Percentiles rank a stretch among this genome's conserved stretches.
Conservation (phyloP, 2,888 invertebrate genomes). For the Napeogenes inachia region DNA sequence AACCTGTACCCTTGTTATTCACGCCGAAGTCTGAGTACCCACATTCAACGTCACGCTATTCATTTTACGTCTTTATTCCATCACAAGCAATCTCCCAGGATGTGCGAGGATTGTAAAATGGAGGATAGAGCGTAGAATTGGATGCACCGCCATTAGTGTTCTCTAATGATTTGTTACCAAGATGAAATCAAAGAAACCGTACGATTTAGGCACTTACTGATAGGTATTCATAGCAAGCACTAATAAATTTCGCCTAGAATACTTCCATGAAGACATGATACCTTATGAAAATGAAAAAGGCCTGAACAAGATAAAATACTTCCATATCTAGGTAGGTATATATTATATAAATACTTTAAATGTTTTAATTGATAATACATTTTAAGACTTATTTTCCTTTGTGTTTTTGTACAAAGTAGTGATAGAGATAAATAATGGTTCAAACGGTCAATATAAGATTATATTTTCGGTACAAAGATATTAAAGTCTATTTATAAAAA, state of each 20-base stretch:
- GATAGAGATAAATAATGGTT: too few relatives aligned
- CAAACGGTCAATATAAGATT: too few relatives aligned
- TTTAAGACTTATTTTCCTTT: too few relatives aligned
- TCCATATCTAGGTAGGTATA: too few relatives aligned
- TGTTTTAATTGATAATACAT: too few relatives aligned
- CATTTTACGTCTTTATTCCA: neutral
- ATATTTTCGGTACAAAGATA: too few relatives aligned
- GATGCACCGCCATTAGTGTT: neutral
- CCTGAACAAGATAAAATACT: too few relatives aligned
- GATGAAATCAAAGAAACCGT: neutral
- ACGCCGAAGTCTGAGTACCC: constrained; percentile 2
- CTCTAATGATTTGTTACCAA: neutral
- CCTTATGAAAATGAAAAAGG: too few relatives aligned
- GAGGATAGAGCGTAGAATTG: neutral
- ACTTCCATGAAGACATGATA: neutral
- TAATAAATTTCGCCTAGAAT: neutral
- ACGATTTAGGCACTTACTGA: neutral
- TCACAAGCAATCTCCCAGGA: constrained; percentile 1
- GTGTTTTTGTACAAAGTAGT: too few relatives aligned
- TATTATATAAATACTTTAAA: too few relatives aligned
- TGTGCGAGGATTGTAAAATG: neutral
- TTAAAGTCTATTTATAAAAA: too few relatives aligned
- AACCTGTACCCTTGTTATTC: neutral
- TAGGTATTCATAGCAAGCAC: neutral
- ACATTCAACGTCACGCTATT: constrained; percentile 5